Base-by-base conservation (phyloP, 2,888 invertebrate species). In the Eurytoma adleriae region DNA sequence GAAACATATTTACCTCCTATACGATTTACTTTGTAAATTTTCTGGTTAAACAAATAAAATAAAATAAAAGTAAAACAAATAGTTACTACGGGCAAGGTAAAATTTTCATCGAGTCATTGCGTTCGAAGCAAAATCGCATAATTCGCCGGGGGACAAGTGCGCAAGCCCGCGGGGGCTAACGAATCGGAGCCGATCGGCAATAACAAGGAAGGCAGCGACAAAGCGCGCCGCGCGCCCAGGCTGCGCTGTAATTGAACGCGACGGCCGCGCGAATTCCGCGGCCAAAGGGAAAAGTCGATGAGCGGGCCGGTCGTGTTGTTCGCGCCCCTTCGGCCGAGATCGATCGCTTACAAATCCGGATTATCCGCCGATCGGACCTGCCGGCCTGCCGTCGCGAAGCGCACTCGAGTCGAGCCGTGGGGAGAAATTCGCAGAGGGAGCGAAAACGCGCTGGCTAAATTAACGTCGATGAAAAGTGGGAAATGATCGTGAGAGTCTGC, bases 331-430 rank as follows among this genome's bases (percentile, higher is more conserved):
- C 64, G 80, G 80, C 81, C 79, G 82, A 54, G 78, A 83, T 82
- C 81, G 82, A 83, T 84, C 82, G 83, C 82, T 83, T 81, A 82
- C 86, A 86, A 87, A 87, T 86, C 86, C 85, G 86, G 87, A 87
- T 87, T 86, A 87, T 87, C 87, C 85, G 78, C 59, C 56, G 52
- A 57, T 16, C n/a, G 64, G 52, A 76, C 54, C 76, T 69, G 59
- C 24, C 24, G 72, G 61, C 16, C 50, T 74, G 71, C 54, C 50
- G 59, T 61, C 48, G 48, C n/a, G 18, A 50, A 62, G 24, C 12
- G 68, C 61, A 24, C 24, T 27, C 14, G 56, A 24, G 61, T 18
- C 40, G 52, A 24, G 24, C 24, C 24, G 24, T 24, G 57, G 40
- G 54, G 10, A 27, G n/a, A n/a, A 54, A 62, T 76, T 7, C 54